Conservation (phyloP, 2,113 vertebrate species). For the Platanista minor region DNA sequence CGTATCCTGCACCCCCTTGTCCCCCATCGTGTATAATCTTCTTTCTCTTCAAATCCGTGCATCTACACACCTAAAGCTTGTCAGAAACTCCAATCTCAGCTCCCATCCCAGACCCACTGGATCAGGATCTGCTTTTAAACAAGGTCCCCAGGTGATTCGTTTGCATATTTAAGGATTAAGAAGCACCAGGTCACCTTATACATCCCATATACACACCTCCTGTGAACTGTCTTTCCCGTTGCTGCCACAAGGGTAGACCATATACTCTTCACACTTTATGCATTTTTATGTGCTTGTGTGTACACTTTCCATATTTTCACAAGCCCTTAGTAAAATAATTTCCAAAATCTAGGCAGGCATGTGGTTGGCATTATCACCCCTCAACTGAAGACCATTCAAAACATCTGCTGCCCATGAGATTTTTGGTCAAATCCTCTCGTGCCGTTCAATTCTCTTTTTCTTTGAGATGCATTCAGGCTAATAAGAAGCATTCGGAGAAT, state of each 20-base stretch:
- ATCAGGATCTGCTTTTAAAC: neutral
- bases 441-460: slow-evolving; percentile 6
- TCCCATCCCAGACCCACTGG: too few relatives aligned
- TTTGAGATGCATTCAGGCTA: slow-evolving; percentile 9
- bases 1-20: neutral
- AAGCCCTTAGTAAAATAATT: slow-evolving; percentile 63
- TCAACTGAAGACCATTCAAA: slow-evolving; percentile 41
- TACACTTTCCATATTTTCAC: slow-evolving; percentile 51
- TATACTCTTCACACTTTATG: neutral
- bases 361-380: slow-evolving; percentile 47
- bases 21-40: too few relatives aligned
- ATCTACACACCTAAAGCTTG: neutral
- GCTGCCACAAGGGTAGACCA: neutral
- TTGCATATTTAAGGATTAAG: neutral
- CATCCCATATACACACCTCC: neutral
- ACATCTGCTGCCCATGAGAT: slow-evolving; percentile 58
- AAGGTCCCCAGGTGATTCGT: neutral
- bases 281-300: slow-evolving; percentile 17
- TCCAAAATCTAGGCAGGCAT: slow-evolving; percentile 60
- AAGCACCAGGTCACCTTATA: neutral
- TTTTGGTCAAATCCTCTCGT: neutral
- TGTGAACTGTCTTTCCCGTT: neutral
- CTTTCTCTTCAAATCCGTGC: neutral
- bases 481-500: slow-evolving; percentile 63
- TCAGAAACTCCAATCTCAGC: neutral